These are phyloP conservation scores for Cyclophora albipunctata DNA, from an alignment of 2,888 invertebrate genomes.

Conservation along the genomic window DNA sequence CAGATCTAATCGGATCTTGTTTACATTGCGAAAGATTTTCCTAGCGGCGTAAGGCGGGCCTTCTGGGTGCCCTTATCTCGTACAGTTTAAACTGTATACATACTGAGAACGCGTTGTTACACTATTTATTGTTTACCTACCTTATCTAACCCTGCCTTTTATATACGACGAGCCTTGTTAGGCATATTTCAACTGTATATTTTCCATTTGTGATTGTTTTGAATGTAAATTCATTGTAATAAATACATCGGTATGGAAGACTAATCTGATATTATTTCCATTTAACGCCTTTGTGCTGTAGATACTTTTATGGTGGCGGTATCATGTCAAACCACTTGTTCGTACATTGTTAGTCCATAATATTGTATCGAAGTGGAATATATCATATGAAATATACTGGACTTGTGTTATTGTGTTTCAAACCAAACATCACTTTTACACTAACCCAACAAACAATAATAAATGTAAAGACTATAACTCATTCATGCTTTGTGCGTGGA, in stretches of 20 bases:
- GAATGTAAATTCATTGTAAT: slow-evolving; percentile 53
- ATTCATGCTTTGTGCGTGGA: slow-evolving; percentile 39
- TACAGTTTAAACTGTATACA: slow-evolving; percentile 53
- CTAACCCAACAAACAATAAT: slow-evolving; percentile 13
- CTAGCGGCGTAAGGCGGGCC: slow-evolving; percentile 24
- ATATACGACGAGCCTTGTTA: slow-evolving; percentile 58
- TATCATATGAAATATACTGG: neutral
- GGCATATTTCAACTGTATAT: slow-evolving; percentile 50
- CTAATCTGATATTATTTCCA: slow-evolving; percentile 50
- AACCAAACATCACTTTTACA: neutral
- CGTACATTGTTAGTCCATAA: slow-evolving; percentile 3
- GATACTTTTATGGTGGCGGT: slow-evolving; percentile 20
- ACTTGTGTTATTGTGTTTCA: neutral
- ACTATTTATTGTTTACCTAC: slow-evolving; percentile 61
- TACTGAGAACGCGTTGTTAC: slow-evolving; percentile 48
- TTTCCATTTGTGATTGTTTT: slow-evolving; percentile 59
- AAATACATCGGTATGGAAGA: slow-evolving; percentile 50
- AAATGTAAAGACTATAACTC: slow-evolving; percentile 33
- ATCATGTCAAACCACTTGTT: slow-evolving; percentile 17
- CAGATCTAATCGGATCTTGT: slow-evolving; percentile 66
- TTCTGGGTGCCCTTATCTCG: slow-evolving; percentile 35
- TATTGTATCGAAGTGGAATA: neutral
- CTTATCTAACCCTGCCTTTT: slow-evolving; percentile 47
- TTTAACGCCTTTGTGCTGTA: slow-evolving; percentile 42
- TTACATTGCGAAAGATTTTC: slow-evolving; percentile 55